Base-by-base conservation (phyloP, 2,888 invertebrate genomes). In the Volucella inflata region DNA sequence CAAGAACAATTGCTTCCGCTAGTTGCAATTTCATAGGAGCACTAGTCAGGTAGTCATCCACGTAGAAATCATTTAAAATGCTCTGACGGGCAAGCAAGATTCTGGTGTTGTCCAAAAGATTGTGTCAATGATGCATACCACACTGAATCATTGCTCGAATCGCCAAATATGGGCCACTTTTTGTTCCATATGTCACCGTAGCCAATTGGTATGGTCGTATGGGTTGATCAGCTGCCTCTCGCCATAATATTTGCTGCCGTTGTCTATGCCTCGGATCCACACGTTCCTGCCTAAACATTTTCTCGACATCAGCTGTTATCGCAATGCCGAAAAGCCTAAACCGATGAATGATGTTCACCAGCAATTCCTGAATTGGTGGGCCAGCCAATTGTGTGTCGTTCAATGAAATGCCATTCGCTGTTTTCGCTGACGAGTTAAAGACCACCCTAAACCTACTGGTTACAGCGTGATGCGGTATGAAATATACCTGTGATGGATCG, bases 401-500 rank as follows among this genome's bases (percentile, higher is more conserved):
- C 8, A 51, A 40, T 42, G 67, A 53, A n/a, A 53, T n/a, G 14
- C 67, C 67, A 17, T 40, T 40, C n/a, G n/a, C n/a, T n/a, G n/a
- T n/a, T n/a, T n/a, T n/a, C n/a, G n/a, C n/a, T n/a, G n/a, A n/a
- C n/a, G n/a, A n/a, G n/a, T n/a, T n/a, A n/a, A n/a, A n/a, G n/a
- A n/a, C n/a, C n/a, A n/a, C n/a, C n/a, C n/a, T n/a, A n/a, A n/a
- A 78, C 51, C 81, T 85, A 0, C 44, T 36, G 11, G 62, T 72
- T 2, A 80, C 85, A 8, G 77, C 79, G 46, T 79, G 79, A 53
- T 85, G 75, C 16, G 79, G 71, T 11, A 85, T 78, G 44, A 60
- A 76, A 42, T 67, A 75, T 44, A 10, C 62, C n/a, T 62, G 44
- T 1, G 48, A 64, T 57, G 57, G 57, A 38, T 57, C 14, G 38